These are phyloP conservation scores for Heliconius congener DNA, from an alignment of 1,140 invertebrate genomes.

Conservation along the genomic window DNA sequence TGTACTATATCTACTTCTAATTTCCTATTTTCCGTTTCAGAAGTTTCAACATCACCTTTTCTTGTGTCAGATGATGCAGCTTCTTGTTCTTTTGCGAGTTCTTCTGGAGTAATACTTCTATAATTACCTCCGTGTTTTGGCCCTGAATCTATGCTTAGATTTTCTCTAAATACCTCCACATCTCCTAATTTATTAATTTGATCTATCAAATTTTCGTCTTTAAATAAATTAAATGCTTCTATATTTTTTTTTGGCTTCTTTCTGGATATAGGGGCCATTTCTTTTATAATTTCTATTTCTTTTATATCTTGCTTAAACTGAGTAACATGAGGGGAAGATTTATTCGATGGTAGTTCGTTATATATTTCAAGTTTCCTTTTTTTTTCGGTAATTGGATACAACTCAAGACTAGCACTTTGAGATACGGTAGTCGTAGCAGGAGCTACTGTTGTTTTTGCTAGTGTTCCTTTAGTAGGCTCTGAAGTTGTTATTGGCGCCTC, in stretches of 20 bases:
- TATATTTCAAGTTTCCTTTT: constrained; percentile 71
- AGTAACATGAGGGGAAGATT: constrained; percentile 58
- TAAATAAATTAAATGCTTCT: constrained; percentile 66
- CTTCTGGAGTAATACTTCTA: constrained; percentile 50
- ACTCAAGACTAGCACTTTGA: constrained; percentile 22
- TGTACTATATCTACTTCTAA: constrained; percentile 9
- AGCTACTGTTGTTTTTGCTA: constrained; percentile 57
- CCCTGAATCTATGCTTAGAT: constrained; percentile 61
- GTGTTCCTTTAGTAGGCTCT: constrained; percentile 58
- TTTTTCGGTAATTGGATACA: constrained; percentile 1
- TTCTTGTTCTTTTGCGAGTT: constrained; percentile 33
- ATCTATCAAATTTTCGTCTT: constrained; percentile 72
- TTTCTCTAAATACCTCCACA: constrained; percentile 72
- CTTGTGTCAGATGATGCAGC: constrained; percentile 13
- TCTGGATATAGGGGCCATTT: constrained; percentile 53
- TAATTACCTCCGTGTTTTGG: constrained; percentile 76
- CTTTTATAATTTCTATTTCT: constrained; percentile 76
- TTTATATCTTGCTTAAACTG: constrained; percentile 74
- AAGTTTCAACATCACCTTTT: constrained; percentile 54
- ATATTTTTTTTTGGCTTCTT: constrained; percentile 55
- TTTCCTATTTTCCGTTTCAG: constrained; percentile 57
- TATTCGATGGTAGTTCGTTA: constrained; percentile 65
- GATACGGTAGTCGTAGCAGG: constrained; percentile 55
- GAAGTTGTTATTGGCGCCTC: constrained; percentile 47
- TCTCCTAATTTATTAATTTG: constrained; percentile 73